Percentiles rank a stretch among this genome's conserved stretches.
These are phyloP conservation scores for Stegostoma tigrinum DNA, from an alignment of 2,113 vertebrate species.

Conservation along the genomic window DNA sequence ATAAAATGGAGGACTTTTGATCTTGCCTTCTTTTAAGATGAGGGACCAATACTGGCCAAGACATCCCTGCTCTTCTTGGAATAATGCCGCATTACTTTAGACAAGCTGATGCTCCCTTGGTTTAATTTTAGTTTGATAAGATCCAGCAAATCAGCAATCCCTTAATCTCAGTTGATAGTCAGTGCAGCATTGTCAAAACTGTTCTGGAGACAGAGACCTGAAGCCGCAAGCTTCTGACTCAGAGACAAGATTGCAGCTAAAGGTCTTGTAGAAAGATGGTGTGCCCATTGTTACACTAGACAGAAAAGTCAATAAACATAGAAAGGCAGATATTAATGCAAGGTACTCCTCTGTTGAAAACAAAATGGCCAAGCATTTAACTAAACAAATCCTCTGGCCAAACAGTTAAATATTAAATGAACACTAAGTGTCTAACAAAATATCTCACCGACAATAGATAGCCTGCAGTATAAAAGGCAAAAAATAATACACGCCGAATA, in stretches of 20 bases:
- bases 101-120: neutral
- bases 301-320: neutral
- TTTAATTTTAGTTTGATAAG: neutral
- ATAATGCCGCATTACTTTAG: neutral
- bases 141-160: neutral
- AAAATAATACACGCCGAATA: neutral
- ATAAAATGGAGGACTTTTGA: neutral
- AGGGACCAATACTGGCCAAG: neutral
- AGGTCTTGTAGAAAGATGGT: neutral
- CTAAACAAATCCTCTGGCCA: neutral
- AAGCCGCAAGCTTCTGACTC: neutral
- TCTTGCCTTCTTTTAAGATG: neutral
- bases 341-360: neutral
- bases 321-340: neutral
- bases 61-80: neutral
- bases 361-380: neutral
- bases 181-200: neutral
- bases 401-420: neutral
- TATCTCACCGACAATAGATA: neutral
- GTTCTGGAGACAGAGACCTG: neutral
- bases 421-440: neutral
- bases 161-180: neutral
- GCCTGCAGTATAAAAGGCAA: neutral
- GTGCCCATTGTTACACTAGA: neutral
- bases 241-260: neutral